Evolutionary conservation across 2,113 vertebrate genomes (phyloP).

Genomic region (cattle (Bos taurus)): DNA sequence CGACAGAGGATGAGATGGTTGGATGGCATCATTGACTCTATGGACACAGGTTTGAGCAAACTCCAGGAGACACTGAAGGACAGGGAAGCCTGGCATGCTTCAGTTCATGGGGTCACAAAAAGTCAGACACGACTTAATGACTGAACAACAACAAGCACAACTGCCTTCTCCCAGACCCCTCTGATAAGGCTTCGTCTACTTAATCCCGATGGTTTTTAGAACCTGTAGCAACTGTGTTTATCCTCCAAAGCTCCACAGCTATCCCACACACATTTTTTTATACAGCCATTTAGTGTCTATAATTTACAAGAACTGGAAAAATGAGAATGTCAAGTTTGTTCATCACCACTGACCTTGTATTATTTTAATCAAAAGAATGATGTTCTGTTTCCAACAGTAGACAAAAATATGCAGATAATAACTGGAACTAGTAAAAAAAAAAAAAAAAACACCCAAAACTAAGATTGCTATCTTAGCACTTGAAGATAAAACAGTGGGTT

Average conservation of each 20-base stretch:
- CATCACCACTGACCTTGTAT: background rate
- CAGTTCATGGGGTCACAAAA: background rate
- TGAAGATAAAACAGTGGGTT: background rate
- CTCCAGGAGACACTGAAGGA: background rate
- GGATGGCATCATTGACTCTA: background rate
- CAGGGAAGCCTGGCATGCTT: background rate
- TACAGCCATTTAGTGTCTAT: background rate
- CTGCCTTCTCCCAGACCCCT: background rate
- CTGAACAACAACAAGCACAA: background rate
- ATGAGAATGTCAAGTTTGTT: conserved; percentile 2
- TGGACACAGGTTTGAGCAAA: background rate
- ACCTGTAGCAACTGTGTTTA: background rate
- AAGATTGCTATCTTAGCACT: background rate
- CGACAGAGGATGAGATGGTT: background rate
- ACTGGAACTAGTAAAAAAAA: background rate
- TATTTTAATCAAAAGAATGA: background rate
- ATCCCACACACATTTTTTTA: background rate
- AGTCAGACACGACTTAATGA: background rate
- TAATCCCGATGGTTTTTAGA: background rate
- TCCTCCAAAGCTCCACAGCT: background rate
- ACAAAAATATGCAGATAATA: background rate
- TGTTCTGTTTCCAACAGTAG: background rate
- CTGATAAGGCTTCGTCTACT: background rate
- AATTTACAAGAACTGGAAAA: background rate
- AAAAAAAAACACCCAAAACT: background rate